Evolutionary conservation across 2,888 invertebrate species (phyloP).

Genomic region (Drosophila nigricruria): DNA sequence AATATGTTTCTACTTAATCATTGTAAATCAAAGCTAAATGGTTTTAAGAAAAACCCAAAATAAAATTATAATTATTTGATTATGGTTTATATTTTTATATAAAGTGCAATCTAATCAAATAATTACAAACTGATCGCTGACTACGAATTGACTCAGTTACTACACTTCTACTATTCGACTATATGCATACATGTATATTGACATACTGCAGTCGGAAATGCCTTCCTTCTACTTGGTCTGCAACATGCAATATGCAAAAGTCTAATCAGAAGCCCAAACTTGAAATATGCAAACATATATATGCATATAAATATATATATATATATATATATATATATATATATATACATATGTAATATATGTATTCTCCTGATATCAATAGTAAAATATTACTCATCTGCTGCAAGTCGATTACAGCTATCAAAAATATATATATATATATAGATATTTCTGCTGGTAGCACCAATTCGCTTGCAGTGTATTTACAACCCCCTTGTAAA

Average conservation of each 20-base stretch:
- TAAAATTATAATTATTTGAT: neutral
- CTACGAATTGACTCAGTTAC: neutral
- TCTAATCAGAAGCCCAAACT: neutral
- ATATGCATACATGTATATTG: neutral
- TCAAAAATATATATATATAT: neutral
- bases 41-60: neutral
- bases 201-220: neutral
- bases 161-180: neutral
- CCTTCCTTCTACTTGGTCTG: neutral
- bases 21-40: neutral
- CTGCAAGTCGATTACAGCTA: constrained; percentile 7
- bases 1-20: neutral
- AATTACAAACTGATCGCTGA: neutral
- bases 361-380: neutral
- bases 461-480: constrained; percentile 49
- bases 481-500: constrained; percentile 46
- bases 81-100: neutral
- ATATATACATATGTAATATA: neutral
- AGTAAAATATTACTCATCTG: neutral
- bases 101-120: neutral
- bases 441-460: constrained; percentile 1
- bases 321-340: neutral
- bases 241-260: neutral
- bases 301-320: neutral
- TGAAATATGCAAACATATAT: neutral